A percentile compares a stretch with the other conserved stretches of the same genome.
phyloP scores from a whole-genome alignment of 1,140 invertebrate species.

The Lepidotrigona ventralis region DNA sequence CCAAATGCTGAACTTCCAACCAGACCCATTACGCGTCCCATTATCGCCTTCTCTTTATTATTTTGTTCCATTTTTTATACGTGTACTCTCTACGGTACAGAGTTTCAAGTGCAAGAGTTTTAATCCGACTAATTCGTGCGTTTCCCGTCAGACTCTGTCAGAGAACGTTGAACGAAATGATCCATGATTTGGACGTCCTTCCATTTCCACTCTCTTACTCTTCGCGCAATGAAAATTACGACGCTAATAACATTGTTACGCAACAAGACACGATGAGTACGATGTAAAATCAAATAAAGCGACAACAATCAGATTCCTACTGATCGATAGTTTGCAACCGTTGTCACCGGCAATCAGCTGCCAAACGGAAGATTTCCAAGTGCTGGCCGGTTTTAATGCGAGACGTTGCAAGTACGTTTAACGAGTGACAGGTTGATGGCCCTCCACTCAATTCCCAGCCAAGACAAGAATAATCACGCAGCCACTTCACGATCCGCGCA shows the following conservation, averaged over 20 bases:
- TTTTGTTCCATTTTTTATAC: background rate
- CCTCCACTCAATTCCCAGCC: slow-evolving; percentile 11
- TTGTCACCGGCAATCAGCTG: background rate
- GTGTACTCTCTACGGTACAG: too few relatives aligned
- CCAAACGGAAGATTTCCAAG: background rate
- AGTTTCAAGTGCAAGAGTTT: too few relatives aligned
- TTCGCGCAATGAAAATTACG: too few relatives aligned
- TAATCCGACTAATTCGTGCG: too few relatives aligned
- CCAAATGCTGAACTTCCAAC: slow-evolving; percentile 74
- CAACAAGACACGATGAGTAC: too few relatives aligned
- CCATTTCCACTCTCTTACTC: too few relatives aligned
- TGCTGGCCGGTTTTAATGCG: background rate
- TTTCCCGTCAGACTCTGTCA: too few relatives aligned
- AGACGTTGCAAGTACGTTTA: background rate
- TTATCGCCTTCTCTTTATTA: background rate
- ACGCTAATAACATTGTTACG: too few relatives aligned
- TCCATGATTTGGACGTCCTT: too few relatives aligned
- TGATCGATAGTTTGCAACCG: background rate
- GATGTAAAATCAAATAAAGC: too few relatives aligned
- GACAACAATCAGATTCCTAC: background rate
- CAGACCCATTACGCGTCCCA: background rate
- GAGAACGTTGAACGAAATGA: too few relatives aligned
- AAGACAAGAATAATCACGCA: slow-evolving; percentile 65
- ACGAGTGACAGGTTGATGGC: slow-evolving; percentile 43
- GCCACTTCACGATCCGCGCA: slow-evolving; percentile 58